Evolutionary conservation across 2,888 invertebrate species (phyloP).

Genomic region (Lasiommata megera): DNA sequence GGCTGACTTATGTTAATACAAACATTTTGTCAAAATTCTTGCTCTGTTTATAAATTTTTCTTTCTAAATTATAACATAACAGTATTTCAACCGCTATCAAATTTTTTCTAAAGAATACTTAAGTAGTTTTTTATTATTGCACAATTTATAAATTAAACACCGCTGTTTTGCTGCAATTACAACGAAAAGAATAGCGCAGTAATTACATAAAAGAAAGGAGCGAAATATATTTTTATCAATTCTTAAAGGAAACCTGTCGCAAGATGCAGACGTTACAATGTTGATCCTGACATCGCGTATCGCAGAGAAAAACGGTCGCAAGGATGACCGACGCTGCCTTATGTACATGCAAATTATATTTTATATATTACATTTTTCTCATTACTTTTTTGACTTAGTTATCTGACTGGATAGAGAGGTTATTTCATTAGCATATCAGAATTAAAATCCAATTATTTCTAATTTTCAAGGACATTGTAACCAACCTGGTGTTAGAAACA

Average conservation of each 20-base stretch:
- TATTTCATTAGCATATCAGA: too few species aligned
- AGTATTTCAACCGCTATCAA: too few species aligned
- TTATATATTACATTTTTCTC: neutral
- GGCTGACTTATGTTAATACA: too few species aligned
- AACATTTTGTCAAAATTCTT: too few species aligned
- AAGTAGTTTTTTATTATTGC: too few species aligned
- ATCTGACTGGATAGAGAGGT: neutral
- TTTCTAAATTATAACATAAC: too few species aligned
- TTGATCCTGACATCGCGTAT: slow-evolving; percentile 7
- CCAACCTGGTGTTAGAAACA: too few species aligned
- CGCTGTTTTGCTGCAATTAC: neutral
- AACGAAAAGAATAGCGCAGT: neutral
- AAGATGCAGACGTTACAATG: slow-evolving; percentile 22
- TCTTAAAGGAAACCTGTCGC: slow-evolving; percentile 71
- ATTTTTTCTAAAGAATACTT: too few species aligned
- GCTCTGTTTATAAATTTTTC: too few species aligned
- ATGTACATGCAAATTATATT: slow-evolving; percentile 20
- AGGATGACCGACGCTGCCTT: slow-evolving; percentile 19
- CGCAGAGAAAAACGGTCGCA: slow-evolving; percentile 9
- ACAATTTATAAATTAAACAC: neutral
- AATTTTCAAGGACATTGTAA: too few species aligned
- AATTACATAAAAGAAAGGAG: slow-evolving; percentile 14
- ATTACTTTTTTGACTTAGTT: neutral
- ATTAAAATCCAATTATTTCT: too few species aligned
- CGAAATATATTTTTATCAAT: slow-evolving; percentile 56